Conservation (phyloP, 2,113 vertebrate genomes). For the Taxidea taxus region DNA sequence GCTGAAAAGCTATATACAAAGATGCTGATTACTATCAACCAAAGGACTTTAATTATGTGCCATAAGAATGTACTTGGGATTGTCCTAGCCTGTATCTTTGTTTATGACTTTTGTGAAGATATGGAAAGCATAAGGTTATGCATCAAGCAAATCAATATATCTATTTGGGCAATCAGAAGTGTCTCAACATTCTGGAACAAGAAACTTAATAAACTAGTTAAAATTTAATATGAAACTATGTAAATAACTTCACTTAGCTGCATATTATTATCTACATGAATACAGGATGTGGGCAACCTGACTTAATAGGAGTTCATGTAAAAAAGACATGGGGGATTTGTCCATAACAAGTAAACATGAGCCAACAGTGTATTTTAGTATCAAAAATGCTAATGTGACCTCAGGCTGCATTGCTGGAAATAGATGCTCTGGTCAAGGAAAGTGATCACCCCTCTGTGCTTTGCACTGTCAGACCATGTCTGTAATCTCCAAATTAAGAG, state of each 20-base stretch:
- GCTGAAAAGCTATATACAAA: background rate
- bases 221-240: background rate
- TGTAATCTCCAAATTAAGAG: constrained; percentile 20
- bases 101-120: background rate
- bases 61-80: background rate
- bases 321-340: background rate
- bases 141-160: background rate
- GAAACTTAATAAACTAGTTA: background rate
- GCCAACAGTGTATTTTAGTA: background rate
- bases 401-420: constrained; percentile 37
- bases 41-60: background rate
- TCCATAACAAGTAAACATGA: background rate
- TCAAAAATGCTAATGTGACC: constrained; percentile 63
- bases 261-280: background rate
- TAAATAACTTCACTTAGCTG: background rate
- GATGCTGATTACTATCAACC: background rate
- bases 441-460: constrained; percentile 4
- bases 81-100: background rate
- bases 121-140: background rate
- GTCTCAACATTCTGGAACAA: background rate
- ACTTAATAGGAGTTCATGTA: background rate
- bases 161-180: background rate
- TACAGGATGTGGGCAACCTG: constrained; percentile 5
- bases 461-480: background rate
- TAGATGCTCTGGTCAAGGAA: constrained; percentile 28